These are phyloP conservation scores for Phataginus tricuspis DNA, from an alignment of 2,797 vertebrate genomes.

Conservation along the genomic window DNA sequence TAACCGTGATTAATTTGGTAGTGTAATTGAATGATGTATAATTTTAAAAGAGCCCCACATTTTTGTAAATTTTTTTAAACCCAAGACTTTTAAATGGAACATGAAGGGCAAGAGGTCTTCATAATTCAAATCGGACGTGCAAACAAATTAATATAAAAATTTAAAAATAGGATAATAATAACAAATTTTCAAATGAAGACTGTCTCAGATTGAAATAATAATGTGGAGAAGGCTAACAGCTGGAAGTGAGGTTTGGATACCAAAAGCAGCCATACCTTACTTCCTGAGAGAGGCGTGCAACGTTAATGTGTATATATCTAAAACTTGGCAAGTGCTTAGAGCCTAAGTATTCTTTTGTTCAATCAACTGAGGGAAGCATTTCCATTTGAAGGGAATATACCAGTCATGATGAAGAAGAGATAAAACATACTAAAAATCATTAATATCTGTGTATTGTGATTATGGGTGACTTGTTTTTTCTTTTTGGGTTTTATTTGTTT, in stretches of 20 bases:
- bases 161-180: background rate
- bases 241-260: background rate
- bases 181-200: background rate
- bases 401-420: background rate
- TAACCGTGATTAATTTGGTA: background rate
- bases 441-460: background rate
- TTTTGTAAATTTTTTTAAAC: background rate
- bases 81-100: background rate
- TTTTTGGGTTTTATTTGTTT: background rate
- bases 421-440: background rate
- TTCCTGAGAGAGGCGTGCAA: background rate
- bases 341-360: background rate
- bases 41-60: background rate
- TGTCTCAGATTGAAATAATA: background rate
- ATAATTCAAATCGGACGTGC: background rate
- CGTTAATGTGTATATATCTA: background rate
- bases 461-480: background rate
- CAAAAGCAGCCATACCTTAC: fast-evolving
- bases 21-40: background rate
- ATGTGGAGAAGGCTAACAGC: background rate
- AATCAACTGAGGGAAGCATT: background rate
- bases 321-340: background rate
- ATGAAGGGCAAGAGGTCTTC: background rate
- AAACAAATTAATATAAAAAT: background rate
- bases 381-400: background rate